Percentiles rank a stretch among this genome's conserved stretches.
Evolutionary conservation across 2,797 vertebrate genomes (phyloP).

Genomic region (Steatocranus sp.): DNA sequence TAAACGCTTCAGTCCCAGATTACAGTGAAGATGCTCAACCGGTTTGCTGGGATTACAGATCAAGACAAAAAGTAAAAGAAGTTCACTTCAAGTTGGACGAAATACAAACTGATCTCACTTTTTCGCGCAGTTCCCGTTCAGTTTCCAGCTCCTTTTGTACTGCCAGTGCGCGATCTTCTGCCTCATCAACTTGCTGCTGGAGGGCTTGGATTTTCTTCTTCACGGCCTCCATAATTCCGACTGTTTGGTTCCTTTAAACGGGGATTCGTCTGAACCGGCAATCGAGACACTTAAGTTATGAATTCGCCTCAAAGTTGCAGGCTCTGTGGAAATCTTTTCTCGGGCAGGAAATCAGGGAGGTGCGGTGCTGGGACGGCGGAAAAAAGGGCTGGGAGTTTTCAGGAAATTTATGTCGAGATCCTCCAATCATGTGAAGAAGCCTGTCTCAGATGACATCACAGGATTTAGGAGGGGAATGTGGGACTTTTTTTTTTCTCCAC

Average conservation of each 20-base stretch:
- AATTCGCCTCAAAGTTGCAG: conserved; percentile 10
- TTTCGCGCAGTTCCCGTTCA: conserved; percentile 85
- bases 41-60: background rate
- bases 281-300: background rate
- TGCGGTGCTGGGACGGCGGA: conserved; percentile 23
- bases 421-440: conserved; percentile 71
- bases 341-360: conserved; percentile 65
- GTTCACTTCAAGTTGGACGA: background rate
- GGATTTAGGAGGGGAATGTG: conserved; percentile 60
- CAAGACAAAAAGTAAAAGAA: background rate
- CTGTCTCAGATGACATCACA: conserved; percentile 72
- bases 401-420: conserved; percentile 72
- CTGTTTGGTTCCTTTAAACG: background rate
- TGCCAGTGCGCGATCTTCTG: conserved; percentile 82
- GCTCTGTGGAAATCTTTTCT: conserved; percentile 18
- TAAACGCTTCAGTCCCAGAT: background rate
- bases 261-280: background rate
- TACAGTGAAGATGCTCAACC: background rate
- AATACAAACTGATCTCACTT: conserved; percentile 76
- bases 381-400: conserved; percentile 62
- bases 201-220: conserved; percentile 91
- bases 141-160: conserved; percentile 84
- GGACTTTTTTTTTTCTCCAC: conserved; percentile 32
- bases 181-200: conserved; percentile 89
- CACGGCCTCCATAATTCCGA: conserved; percentile 79